Percentiles rank a stretch among this genome's conserved stretches.
Evolutionary conservation across 2,888 invertebrate species (phyloP).

Genomic region (Biston stratarius): DNA sequence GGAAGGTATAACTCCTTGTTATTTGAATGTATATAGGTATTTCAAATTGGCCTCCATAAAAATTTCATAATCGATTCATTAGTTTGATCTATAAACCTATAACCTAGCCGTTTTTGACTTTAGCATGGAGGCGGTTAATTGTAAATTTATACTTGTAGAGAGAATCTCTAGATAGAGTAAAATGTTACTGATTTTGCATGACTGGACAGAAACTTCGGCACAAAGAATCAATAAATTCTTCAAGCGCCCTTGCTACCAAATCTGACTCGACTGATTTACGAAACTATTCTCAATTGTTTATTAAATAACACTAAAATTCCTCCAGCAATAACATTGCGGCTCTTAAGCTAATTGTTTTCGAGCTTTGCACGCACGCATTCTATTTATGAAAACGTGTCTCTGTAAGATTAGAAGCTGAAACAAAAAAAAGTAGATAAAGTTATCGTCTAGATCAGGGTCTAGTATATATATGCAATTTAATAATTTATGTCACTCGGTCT

Average conservation of each 20-base stretch:
- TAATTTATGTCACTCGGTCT: no score
- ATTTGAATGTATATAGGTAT: no score
- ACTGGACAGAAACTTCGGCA: constrained; percentile 21
- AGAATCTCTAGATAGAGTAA: constrained; percentile 2
- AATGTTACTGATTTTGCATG: constrained; percentile 8
- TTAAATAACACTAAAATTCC: constrained; percentile 36
- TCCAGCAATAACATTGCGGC: constrained; percentile 13
- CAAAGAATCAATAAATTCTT: constrained; percentile 37
- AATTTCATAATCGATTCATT: no score
- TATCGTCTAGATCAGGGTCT: constrained; percentile 27
- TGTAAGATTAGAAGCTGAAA: no score
- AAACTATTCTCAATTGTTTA: constrained; percentile 28
- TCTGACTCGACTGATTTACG: constrained; percentile 43
- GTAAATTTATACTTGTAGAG: no score
- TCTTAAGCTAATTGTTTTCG: constrained; percentile 40
- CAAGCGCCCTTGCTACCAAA: constrained; percentile 49
- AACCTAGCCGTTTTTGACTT: no score
- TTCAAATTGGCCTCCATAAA: no score
- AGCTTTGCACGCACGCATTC: constrained; percentile 32
- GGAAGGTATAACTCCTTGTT: no score
- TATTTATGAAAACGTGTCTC: constrained; percentile 20
- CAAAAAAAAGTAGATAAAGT: no score
- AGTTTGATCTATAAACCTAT: no score
- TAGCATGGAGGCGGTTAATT: no score
- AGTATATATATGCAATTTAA: no score